Conservation (phyloP, 2,888 invertebrate species). For the Halocaridina rubra region DNA sequence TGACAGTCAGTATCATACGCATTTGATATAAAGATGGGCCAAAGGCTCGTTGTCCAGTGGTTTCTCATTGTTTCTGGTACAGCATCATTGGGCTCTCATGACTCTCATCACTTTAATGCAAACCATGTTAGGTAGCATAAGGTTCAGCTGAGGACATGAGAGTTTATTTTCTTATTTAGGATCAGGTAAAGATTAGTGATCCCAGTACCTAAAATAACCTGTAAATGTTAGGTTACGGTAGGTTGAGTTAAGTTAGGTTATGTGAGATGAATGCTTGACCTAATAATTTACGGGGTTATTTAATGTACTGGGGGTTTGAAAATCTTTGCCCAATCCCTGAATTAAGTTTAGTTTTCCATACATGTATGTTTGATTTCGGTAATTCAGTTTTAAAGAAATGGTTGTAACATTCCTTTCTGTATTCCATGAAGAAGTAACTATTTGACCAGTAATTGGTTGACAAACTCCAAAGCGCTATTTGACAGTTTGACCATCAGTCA, state of each 20-base stretch:
- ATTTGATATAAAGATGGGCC: too few species aligned
- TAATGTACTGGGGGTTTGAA: background rate
- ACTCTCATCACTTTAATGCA: background rate
- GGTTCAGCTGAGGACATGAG: too few species aligned
- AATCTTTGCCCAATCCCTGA: background rate
- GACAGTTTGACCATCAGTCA: too few species aligned
- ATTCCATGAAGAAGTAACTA: background rate
- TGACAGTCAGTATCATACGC: too few species aligned
- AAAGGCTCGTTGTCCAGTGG: background rate
- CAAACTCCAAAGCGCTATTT: too few species aligned
- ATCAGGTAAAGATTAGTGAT: too few species aligned
- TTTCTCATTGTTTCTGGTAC: background rate
- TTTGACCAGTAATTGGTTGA: too few species aligned
- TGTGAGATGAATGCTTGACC: background rate
- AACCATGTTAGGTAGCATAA: background rate
- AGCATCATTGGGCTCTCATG: background rate
- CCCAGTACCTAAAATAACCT: too few species aligned
- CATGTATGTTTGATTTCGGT: background rate
- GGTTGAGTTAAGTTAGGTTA: background rate
- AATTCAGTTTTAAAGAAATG: background rate
- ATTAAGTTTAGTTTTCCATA: background rate
- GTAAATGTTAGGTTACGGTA: background rate
- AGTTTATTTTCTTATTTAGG: too few species aligned
- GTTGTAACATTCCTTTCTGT: background rate
- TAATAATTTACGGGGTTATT: background rate